Conservation (phyloP, 2,888 invertebrate species). For the Drosophila yooni region DNA sequence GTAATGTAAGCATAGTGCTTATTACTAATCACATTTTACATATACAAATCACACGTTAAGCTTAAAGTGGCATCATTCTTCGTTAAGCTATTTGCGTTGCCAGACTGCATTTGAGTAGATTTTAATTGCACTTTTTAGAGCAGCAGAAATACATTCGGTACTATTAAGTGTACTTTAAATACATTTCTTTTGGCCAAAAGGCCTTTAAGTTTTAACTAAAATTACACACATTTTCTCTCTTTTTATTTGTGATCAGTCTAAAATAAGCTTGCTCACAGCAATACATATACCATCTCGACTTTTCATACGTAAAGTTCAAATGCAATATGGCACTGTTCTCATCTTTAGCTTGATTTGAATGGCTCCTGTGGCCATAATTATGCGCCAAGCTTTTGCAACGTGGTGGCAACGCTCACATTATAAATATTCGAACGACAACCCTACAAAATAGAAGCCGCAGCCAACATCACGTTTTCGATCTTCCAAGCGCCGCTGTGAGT, state of each 20-base stretch:
- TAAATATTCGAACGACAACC: slow-evolving; percentile 33
- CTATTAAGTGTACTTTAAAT: no score
- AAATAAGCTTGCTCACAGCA: not conserved
- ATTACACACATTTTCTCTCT: not conserved
- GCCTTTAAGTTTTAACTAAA: not conserved
- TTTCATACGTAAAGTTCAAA: slow-evolving; percentile 48
- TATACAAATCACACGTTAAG: slow-evolving; percentile 26
- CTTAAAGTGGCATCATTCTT: slow-evolving; percentile 16
- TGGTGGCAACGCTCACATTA: slow-evolving; percentile 32
- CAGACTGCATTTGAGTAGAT: not conserved
- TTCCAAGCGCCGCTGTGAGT: slow-evolving; percentile 75
- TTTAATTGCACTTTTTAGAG: not conserved
- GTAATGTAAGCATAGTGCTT: not conserved
- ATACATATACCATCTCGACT: not conserved
- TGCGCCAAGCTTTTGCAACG: not conserved
- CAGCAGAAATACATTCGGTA: no score
- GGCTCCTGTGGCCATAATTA: no score
- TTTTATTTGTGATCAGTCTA: not conserved
- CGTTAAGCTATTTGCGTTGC: not conserved
- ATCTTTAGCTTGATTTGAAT: not conserved
- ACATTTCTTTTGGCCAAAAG: not conserved
- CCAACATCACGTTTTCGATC: slow-evolving; percentile 58
- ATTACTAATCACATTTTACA: not conserved
- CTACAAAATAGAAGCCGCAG: slow-evolving; percentile 53
- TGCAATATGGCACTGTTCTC: slow-evolving; percentile 7